Evolutionary conservation across 2,797 vertebrate species (phyloP), one percentile per base, ranked within the genome.

Genomic region (Sphaeramia orbicularis): DNA sequence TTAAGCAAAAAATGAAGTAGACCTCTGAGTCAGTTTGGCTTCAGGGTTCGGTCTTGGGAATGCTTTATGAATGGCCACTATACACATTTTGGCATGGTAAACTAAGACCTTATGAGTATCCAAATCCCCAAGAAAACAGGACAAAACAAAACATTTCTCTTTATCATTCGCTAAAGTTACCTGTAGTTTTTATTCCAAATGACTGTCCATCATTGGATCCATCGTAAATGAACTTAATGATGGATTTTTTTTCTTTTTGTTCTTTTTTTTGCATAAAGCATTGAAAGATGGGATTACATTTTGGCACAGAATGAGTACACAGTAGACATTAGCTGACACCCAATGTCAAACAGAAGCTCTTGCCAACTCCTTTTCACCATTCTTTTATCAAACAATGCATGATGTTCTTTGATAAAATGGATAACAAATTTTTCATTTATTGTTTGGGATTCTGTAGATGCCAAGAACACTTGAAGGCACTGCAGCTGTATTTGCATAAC

Each of bases 1-100:
- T 6, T 27, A 27, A 27, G 24, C 3, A 27, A 27, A 27, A 27
- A 27, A 27, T 27, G 24, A 6, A 27, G 24, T 6, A 27, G n/a
- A 18, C 1, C 7, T 40, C 2, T 47, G 49, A 44, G 42, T 66
- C 32, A 40, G n/a, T 53, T 59, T 51, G 10, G n/a, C 65, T 21
- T 32, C 36, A 57, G 43, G 57, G 58, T 18, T 50, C 1, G 19
- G 2, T 16, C 37, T 24, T 40, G 45, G 14, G 13, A 73, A 59
- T 37, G 4, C 14, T 48, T 49, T 1, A 36, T 27, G 14, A 16
- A 16, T 10, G 1, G 10, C 19, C 15, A 11, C 7, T 14, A 6
- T 1, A 13, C 11, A 42, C 38, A 71, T 60, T 60, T 27, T 45
- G 6, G 1, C 16, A 15, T 4, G 40, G 38, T 57, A 51, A 51